Base-by-base conservation (phyloP, 1,140 invertebrate genomes). In the Bombus cullumanus region DNA sequence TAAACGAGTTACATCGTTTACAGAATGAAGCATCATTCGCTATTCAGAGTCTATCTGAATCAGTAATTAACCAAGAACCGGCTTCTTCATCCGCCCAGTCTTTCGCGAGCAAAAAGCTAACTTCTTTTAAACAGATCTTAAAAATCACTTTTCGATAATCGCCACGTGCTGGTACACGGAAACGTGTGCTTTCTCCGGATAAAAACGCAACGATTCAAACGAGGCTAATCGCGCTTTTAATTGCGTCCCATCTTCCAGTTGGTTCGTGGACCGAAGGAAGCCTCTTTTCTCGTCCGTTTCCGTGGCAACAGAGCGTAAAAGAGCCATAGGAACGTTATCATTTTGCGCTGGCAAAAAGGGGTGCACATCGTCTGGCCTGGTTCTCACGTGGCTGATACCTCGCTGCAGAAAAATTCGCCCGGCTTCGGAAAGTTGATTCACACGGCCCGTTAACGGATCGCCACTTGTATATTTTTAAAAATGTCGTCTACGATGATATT, bases 341-440 rank as follows among this genome's bases (percentile, higher is more conserved):
- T 64, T 43, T 43, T 75, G 47, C 57, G 3, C 22, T 13, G 18
- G 57, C 1, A 22, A 53, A 66, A 82, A 37, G 57, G 28, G 53
- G 57, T 15, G n/a, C 39, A 3, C 41, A 59, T 75, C 81, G 66
- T 53, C 71, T 82, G 81, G 13, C 1, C 15, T 1, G 31, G 3
- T 82, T 82, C 81, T 82, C 81, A 82, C 69, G 69, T 18, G 18
- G 53, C 22, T 62, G 9, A 53, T 53, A 53, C 15, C 10, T 28
- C 8, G 37, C 25, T 0, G 10, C 31, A 15, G 31, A 53, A 53
- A 53, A 53, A 53, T 53, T 53, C 18, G 18, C 0, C 47, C 47
- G 18, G 5, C 18, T 53, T 53, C 18, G 18, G 18, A 53, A 53
- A 53, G 18, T 22, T 53, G 47, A 18, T 53, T 53, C 5, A 2